Conservation (phyloP, 1,140 invertebrate species). For the Drosophila repleta region DNA sequence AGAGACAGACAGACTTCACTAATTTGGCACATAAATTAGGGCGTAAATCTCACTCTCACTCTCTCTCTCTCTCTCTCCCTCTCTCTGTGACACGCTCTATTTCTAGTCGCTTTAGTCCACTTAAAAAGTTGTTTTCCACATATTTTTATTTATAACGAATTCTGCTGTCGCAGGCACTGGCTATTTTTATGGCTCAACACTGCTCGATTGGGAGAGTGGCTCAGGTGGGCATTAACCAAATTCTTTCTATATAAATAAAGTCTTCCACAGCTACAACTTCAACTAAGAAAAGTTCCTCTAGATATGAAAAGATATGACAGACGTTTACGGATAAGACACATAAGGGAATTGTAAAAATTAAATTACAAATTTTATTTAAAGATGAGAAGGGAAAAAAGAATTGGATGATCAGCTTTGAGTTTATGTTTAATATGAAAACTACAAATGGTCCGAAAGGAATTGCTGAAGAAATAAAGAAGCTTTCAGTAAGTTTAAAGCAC, state of each 20-base stretch:
- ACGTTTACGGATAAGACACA: too few relatives aligned
- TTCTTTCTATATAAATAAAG: background rate
- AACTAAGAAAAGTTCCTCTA: background rate
- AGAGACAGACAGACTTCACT: conserved; percentile 37
- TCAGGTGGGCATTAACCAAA: conserved; percentile 19
- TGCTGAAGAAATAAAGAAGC: too few relatives aligned
- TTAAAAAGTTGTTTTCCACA: conserved; percentile 17
- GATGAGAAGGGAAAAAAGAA: too few relatives aligned
- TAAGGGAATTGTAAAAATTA: too few relatives aligned
- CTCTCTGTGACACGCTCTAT: background rate
- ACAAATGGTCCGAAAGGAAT: too few relatives aligned
- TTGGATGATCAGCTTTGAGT: too few relatives aligned
- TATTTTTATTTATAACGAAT: conserved; percentile 39
- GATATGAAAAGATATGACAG: too few relatives aligned
- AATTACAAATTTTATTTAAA: too few relatives aligned
- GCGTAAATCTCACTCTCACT: conserved; percentile 20
- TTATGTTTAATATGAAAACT: too few relatives aligned
- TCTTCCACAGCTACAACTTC: background rate
- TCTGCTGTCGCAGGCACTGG: conserved; percentile 2
- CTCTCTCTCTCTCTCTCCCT: too few relatives aligned
- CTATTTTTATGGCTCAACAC: conserved; percentile 19
- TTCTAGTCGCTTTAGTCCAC: conserved; percentile 16
- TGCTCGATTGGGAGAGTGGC: conserved; percentile 6
- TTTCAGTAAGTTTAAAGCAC: too few relatives aligned
- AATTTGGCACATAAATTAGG: conserved; percentile 72